Percentiles rank a stretch among this genome's conserved stretches.
Evolutionary conservation across 2,113 vertebrate genomes (phyloP).

Genomic region (Leuciscus idus): DNA sequence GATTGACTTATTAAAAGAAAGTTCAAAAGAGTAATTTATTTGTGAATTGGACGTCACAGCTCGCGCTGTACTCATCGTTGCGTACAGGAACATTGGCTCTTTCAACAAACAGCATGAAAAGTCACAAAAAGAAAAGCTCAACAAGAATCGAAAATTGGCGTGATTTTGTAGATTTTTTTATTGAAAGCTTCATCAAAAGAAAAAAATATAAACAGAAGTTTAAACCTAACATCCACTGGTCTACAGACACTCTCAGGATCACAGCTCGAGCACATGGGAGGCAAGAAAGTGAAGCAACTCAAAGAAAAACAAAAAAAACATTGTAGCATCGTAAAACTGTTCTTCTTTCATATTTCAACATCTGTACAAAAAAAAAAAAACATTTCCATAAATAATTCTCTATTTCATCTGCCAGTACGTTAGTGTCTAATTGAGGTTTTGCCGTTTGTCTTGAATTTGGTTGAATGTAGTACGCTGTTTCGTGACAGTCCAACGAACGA

Average conservation of each 20-base stretch:
- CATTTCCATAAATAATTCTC: conserved; percentile 84
- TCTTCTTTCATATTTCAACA: conserved; percentile 82
- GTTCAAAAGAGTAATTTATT: not conserved
- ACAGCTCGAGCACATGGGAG: conserved; percentile 85
- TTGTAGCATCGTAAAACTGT: conserved; percentile 82
- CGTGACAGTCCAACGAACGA: conserved; percentile 15
- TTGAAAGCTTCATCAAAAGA: conserved; percentile 99
- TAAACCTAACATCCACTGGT: conserved; percentile 98
- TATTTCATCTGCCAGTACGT: conserved; percentile 72
- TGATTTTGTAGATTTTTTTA: conserved; percentile 84
- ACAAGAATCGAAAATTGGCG: conserved; percentile 29
- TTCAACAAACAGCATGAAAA: conserved; percentile 16
- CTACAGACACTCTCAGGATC: conserved; percentile 95
- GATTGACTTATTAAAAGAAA: not conserved
- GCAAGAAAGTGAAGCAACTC: conserved; percentile 85
- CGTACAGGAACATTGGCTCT: not conserved
- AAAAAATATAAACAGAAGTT: conserved; percentile 89
- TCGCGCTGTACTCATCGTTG: not conserved
- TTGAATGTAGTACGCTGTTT: conserved; percentile 53
- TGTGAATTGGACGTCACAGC: not conserved
- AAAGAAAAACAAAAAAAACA: conserved; percentile 83
- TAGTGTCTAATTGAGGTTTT: conserved; percentile 79
- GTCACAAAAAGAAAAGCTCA: conserved; percentile 15
- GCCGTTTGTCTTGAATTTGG: conserved; percentile 75
- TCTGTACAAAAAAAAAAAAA: conserved; percentile 80